Evolutionary conservation across 2,888 invertebrate species (phyloP), one percentile per base, ranked within the genome.

Genomic region (Ophonus ardosiacus): DNA sequence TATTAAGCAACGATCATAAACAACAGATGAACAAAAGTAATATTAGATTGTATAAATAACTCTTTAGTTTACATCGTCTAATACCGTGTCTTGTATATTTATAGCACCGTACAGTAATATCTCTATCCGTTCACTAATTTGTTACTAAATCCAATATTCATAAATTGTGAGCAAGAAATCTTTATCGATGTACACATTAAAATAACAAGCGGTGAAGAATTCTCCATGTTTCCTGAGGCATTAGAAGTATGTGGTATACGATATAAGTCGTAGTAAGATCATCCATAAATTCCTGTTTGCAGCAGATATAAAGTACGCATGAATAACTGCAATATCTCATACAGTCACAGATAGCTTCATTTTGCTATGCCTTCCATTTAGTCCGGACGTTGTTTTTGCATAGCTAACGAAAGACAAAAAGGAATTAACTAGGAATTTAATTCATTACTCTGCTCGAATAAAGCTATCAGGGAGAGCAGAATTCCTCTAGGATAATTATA

Each of bases 241-340:
- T 51, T 51, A 51, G 43, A 51, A 10, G 10, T 51, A 51, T 51
- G 43, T 51, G 43, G 43, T 51, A 51, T 51, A 51, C 43, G 13
- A 51, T 51, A 51, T 13, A 51, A 51, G 43, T 13, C 43, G 13
- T 31, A 51, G 43, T 13, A 71, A 15, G 38, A 40, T 71, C 38
- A 40, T 40, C 68, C 40, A 38, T 71, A 71, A 63, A 71, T 71
- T 38, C 8, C 68, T 40, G 38, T 71, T 40, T 40, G 40, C 38
- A 71, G 8, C 68, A 71, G 40, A 71, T 71, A 71, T 71, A 71
- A 71, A 38, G 68, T 71, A 71, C 40, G 68, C 68, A 71, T 40
- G 68, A 38, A 40, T 40, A 38, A 71, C 40, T 71, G 18, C 40
- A 71, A 71, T 71, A 71, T 71, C 68, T 71, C 68, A 71, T 38